A percentile compares a stretch with the other conserved stretches of the same genome.
Evolutionary conservation across 2,888 invertebrate genomes (phyloP).

Genomic region (Halictus quadricinctus): DNA sequence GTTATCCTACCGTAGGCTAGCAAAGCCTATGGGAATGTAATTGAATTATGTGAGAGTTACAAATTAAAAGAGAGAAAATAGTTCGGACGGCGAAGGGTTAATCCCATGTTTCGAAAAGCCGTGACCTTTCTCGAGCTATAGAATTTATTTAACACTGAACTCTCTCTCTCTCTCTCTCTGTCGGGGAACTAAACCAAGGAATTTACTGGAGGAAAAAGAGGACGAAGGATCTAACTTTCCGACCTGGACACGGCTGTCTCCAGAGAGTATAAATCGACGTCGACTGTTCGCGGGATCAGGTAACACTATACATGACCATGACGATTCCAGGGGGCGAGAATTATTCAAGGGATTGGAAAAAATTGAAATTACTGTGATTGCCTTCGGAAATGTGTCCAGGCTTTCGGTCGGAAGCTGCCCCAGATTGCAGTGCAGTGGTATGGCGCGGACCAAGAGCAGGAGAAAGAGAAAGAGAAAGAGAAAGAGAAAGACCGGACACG

Average conservation of each 20-base stretch:
- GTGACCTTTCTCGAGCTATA: neutral
- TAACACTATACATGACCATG: neutral
- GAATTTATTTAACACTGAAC: neutral
- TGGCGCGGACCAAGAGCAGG: neutral
- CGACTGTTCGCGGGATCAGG: neutral
- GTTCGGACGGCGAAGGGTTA: neutral
- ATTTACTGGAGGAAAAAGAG: neutral
- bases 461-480: neutral
- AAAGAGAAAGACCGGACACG: neutral
- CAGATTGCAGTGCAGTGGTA: neutral
- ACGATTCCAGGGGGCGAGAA: neutral
- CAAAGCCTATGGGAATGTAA: no score
- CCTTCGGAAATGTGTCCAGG: neutral
- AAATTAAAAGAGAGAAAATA: neutral
- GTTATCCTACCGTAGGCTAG: no score
- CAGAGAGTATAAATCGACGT: neutral
- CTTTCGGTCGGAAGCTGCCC: neutral
- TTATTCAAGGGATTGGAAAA: neutral
- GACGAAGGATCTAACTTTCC: neutral
- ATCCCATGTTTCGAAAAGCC: neutral
- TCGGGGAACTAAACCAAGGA: neutral
- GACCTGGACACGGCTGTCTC: neutral
- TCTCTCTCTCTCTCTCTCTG: neutral
- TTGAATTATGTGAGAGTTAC: no score
- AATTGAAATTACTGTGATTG: neutral